Evolutionary conservation across 2,888 invertebrate species (phyloP).

Genomic region (Pimpla rufipes): DNA sequence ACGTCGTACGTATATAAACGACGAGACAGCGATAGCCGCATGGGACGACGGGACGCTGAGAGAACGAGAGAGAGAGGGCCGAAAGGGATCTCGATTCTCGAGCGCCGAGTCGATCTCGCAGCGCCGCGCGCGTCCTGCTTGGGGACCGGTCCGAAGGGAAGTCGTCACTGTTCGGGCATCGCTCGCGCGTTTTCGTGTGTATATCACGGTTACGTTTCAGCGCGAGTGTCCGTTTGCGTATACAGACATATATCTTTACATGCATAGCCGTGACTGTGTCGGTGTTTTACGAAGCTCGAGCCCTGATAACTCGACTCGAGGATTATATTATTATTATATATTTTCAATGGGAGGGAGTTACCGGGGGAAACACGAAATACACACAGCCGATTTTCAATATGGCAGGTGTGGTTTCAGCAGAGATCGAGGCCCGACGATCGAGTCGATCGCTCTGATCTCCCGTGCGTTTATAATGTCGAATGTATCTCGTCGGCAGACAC

Average conservation of each 20-base stretch:
- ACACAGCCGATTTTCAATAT: conserved; percentile 77
- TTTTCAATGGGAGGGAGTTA: background rate
- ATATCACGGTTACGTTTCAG: background rate
- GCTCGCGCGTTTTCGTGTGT: background rate
- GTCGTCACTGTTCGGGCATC: conserved; percentile 54
- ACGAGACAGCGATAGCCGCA: conserved; percentile 34
- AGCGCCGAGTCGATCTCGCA: background rate
- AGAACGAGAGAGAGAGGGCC: conserved; percentile 58
- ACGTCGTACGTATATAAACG: conserved; percentile 60
- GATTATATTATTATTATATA: too few species aligned
- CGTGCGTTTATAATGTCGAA: background rate
- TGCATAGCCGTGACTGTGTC: too few species aligned
- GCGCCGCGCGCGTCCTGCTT: conserved; percentile 24
- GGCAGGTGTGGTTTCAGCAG: conserved; percentile 75
- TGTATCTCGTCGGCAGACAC: background rate
- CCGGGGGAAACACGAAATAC: background rate
- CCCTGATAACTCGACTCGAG: background rate
- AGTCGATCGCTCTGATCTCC: background rate
- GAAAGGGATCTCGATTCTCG: conserved; percentile 50
- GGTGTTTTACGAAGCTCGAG: background rate
- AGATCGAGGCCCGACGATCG: background rate
- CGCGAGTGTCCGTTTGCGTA: background rate
- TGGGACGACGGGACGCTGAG: background rate
- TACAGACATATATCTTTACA: too few species aligned
- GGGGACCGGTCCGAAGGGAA: conserved; percentile 54